Percentiles rank a stretch among this genome's conserved stretches.
Conservation (phyloP, 2,113 vertebrate genomes). For the Apeltes quadracus region DNA sequence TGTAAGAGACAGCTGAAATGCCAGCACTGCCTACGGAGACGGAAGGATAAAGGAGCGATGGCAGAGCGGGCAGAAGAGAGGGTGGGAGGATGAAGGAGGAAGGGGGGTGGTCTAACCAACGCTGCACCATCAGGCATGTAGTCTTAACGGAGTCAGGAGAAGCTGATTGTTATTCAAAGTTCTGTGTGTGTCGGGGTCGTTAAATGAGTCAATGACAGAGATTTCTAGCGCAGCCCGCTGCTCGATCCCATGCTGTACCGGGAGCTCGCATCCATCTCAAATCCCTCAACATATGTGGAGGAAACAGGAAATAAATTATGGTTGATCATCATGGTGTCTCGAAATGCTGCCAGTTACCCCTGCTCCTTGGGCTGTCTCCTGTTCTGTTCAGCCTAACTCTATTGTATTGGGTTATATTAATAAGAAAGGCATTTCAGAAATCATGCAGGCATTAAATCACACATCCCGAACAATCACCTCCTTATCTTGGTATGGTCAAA, state of each 20-base stretch:
- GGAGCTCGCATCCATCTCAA: slow-evolving; percentile 64
- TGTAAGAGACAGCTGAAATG: slow-evolving; percentile 75
- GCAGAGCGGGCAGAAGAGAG: neutral
- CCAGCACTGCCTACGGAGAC: slow-evolving; percentile 75
- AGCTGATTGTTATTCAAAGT: slow-evolving; percentile 80
- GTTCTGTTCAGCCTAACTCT: slow-evolving; percentile 17
- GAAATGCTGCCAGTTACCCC: slow-evolving; percentile 67
- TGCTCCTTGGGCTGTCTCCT: slow-evolving; percentile 19
- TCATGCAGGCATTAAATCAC: slow-evolving; percentile 56
- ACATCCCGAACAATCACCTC: slow-evolving; percentile 52
- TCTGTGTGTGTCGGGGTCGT: slow-evolving; percentile 75
- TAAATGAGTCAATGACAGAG: slow-evolving; percentile 71
- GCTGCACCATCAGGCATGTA: slow-evolving; percentile 71
- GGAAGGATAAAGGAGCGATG: slow-evolving; percentile 38
- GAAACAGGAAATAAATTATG: slow-evolving; percentile 79
- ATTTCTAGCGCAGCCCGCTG: slow-evolving; percentile 61
- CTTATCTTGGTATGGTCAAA: slow-evolving; percentile 50
- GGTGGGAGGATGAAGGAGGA: neutral
- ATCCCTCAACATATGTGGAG: slow-evolving; percentile 80
- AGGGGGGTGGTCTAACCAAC: slow-evolving; percentile 52
- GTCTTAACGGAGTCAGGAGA: slow-evolving; percentile 72
- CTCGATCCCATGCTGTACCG: slow-evolving; percentile 51
- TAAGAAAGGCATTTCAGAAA: slow-evolving; percentile 24
- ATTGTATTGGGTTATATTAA: slow-evolving; percentile 27
- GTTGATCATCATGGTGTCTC: slow-evolving; percentile 76